Conservation (phyloP, 2,113 vertebrate genomes). For the Mesitornis unicolor region DNA sequence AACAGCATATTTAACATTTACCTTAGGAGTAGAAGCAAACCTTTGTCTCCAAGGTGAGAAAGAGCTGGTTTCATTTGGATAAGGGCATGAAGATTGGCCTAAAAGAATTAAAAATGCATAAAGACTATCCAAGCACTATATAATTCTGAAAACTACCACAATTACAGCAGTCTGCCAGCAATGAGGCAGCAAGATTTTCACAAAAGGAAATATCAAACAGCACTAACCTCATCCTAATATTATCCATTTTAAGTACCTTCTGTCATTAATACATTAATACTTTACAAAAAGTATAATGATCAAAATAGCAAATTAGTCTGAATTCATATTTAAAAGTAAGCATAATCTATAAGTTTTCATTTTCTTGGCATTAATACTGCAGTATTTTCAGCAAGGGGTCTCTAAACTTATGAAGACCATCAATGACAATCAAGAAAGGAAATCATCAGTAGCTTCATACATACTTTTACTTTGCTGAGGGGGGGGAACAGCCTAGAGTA, state of each 20-base stretch:
- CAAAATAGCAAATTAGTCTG: background rate
- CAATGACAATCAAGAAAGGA: background rate
- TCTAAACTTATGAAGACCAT: background rate
- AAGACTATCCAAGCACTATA: background rate
- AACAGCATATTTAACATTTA: conserved; percentile 55
- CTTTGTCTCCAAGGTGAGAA: conserved; percentile 96
- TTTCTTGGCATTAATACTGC: background rate
- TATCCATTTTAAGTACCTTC: background rate
- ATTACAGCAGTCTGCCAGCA: background rate
- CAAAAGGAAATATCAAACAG: background rate
- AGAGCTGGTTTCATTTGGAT: conserved; percentile 98
- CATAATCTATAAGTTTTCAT: background rate
- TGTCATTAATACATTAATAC: background rate
- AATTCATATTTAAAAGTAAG: background rate
- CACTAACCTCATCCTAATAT: background rate
- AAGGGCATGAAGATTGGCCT: conserved; percentile 97
- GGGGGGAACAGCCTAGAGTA: background rate
- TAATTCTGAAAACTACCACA: background rate
- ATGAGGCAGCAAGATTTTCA: background rate
- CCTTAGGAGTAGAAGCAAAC: conserved; percentile 93
- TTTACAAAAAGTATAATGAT: background rate
- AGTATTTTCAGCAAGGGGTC: background rate
- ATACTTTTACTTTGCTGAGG: background rate
- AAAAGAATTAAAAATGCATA: background rate
- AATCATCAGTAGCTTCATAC: background rate